Evolutionary conservation across 2,113 vertebrate species (phyloP), one percentile per base, ranked within the genome.

Genomic region (Pluvianellus socialis): DNA sequence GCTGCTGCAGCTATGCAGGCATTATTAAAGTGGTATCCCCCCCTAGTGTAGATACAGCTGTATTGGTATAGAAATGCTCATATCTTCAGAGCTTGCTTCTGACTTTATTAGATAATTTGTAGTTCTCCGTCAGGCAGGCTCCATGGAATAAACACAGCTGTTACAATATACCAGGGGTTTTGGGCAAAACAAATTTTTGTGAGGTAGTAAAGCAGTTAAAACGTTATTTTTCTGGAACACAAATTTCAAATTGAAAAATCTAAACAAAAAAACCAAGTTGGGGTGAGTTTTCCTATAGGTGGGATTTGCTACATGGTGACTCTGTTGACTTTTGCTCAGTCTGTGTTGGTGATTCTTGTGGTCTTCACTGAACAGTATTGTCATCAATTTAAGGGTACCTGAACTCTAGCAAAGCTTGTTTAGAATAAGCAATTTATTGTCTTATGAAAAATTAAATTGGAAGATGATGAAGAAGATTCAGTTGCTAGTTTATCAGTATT

Each of bases 21-120:
- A 97, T 97, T 95, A 80, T 30, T 97, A 88, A 94, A 96, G 74
- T 95, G 84, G 66, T 90, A 94, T 96, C 92, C 24, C 95, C 94
- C 91, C 58, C 96, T 97, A 96, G 96, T 80, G 95, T 97, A 85
- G 87, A 35, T 86, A 79, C 38, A 91, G 80, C 77, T 96, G 89
- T 67, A 96, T 42, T 95, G 94, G n/a, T 86, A 17, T 30, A 30
- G 44, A 81, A 93, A 21, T 47, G 27, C 40, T 92, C 1, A 0
- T 27, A 1, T 68, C 61, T 94, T 74, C 66, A 50, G 71, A 92
- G 32, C 66, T 85, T 75, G 24, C 63, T 87, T 63, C 63, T 59
- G 75, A 42, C 66, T 80, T 86, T 15, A 47, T 33, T 90, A 87
- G 53, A 24, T 72, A 77, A 74, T 87, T 75, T 5, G 6, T 90